A percentile compares a stretch with the other conserved stretches of the same genome.
phyloP scores from a whole-genome alignment of 2,888 invertebrate genomes.

The Merodon equestris region DNA sequence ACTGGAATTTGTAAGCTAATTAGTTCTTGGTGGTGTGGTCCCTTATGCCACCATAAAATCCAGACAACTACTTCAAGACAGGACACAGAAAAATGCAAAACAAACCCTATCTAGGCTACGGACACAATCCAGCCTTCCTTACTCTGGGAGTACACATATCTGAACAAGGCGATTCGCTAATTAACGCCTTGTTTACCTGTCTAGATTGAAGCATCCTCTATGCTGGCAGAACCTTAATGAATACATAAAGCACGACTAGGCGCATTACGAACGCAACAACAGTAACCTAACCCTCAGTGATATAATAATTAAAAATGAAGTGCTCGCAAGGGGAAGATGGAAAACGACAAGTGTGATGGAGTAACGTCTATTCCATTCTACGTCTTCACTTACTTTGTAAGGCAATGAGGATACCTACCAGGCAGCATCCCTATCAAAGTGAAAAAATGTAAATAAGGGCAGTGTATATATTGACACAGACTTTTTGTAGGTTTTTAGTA shows the following conservation, averaged over 20 bases:
- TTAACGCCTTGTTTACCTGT: conserved; percentile 68
- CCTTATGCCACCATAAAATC: too few species aligned
- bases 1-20: too few species aligned
- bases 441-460: conserved; percentile 45
- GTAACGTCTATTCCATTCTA: conserved; percentile 26
- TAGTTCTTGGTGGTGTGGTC: too few species aligned
- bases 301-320: conserved; percentile 67
- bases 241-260: conserved; percentile 56
- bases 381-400: conserved; percentile 60
- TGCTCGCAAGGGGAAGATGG: conserved; percentile 12
- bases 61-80: too few species aligned
- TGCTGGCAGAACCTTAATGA: conserved; percentile 61
- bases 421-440: conserved; percentile 6
- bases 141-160: too few species aligned
- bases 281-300: conserved; percentile 63
- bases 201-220: conserved; percentile 62
- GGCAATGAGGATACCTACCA: neutral
- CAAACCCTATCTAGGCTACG: too few species aligned
- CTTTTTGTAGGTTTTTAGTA: too few species aligned
- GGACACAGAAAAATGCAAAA: too few species aligned
- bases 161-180: conserved; percentile 41
- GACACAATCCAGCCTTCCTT: too few species aligned
- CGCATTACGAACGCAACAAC: conserved; percentile 47
- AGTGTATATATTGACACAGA: conserved; percentile 49
- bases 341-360: neutral